phyloP scores from a whole-genome alignment of 2,888 invertebrate genomes.

The Ceratothoa steindachneri region DNA sequence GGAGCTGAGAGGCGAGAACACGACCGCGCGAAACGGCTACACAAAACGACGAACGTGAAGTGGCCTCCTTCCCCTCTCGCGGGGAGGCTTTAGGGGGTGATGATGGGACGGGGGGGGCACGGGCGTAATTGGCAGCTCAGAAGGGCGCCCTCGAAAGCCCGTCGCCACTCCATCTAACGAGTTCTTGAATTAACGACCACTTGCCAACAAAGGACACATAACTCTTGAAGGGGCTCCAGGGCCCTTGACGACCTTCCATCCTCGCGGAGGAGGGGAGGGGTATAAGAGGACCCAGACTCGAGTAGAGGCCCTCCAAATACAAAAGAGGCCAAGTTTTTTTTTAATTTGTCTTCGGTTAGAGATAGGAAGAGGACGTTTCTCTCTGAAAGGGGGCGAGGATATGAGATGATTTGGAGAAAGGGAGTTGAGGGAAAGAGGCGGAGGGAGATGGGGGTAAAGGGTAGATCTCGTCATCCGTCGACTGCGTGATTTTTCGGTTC shows the following conservation, averaged over 20 bases:
- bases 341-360: neutral
- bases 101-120: neutral
- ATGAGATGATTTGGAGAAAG: neutral
- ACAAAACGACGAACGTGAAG: too few relatives aligned
- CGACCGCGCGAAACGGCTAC: too few relatives aligned
- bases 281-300: neutral
- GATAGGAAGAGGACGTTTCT: neutral
- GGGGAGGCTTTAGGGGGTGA: too few relatives aligned
- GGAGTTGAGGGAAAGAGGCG: neutral
- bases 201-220: constrained; percentile 25
- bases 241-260: neutral
- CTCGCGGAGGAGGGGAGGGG: neutral
- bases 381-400: neutral
- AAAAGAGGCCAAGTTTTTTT: neutral
- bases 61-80: too few relatives aligned
- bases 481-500: neutral
- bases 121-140: constrained; percentile 9
- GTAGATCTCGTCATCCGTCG: neutral
- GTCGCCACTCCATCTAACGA: constrained; percentile 23
- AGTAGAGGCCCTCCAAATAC: neutral
- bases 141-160: constrained; percentile 5
- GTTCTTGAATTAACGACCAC: constrained; percentile 32
- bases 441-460: neutral
- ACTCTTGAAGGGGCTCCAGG: constrained; percentile 1
- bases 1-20: too few relatives aligned